Conservation (phyloP, 2,113 vertebrate species). For the Myrmecophaga tridactyla region DNA sequence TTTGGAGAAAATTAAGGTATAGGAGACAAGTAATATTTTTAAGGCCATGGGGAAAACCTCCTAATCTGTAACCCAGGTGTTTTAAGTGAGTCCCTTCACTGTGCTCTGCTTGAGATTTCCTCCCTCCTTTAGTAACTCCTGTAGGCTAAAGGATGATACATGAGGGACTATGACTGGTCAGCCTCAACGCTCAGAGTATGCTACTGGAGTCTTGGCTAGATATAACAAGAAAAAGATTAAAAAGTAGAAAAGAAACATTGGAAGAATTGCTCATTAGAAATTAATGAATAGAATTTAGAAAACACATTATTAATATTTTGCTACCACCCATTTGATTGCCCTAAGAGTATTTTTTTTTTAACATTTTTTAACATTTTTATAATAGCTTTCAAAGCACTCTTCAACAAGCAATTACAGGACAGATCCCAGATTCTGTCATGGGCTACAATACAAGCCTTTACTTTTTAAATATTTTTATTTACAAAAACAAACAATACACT, state of each 20-base stretch:
- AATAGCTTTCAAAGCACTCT: no score
- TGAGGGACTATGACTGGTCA: neutral
- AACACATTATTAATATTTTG: neutral
- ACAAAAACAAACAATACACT: no score
- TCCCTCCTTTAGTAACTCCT: neutral
- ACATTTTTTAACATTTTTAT: no score
- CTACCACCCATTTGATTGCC: neutral
- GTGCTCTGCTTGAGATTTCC: no score
- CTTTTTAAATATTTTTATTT: no score
- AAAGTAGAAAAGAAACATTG: neutral
- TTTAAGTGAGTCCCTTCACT: neutral
- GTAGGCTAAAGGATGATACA: neutral
- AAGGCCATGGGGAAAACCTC: neutral
- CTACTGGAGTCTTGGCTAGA: neutral
- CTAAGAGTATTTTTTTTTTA: neutral
- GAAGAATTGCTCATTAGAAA: neutral
- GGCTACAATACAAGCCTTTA: no score
- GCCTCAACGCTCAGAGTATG: fast-evolving
- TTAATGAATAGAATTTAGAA: neutral
- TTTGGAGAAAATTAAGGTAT: neutral
- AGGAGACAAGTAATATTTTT: neutral
- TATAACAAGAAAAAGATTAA: neutral
- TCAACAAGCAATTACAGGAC: no score
- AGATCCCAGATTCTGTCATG: no score
- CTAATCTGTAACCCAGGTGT: neutral